phyloP scores from a whole-genome alignment of 2,888 invertebrate species.

The Polietes domitor region DNA sequence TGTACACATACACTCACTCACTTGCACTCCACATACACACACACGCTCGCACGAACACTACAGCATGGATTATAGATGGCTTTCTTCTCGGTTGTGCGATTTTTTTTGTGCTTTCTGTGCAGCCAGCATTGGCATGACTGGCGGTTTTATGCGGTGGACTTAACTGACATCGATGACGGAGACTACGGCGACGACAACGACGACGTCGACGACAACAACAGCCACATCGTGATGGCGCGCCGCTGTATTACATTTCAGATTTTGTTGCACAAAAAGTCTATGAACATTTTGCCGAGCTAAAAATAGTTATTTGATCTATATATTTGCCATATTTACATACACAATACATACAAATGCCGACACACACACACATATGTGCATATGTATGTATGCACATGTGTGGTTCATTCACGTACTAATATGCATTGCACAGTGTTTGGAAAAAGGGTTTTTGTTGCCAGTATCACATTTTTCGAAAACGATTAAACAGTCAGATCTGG shows the following conservation, averaged over 20 bases:
- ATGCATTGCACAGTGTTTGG: background rate
- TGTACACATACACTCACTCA: slow-evolving; percentile 1
- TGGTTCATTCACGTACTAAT: slow-evolving; percentile 21
- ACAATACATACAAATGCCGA: background rate
- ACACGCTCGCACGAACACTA: background rate
- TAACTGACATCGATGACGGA: background rate
- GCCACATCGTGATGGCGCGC: background rate
- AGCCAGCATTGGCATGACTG: background rate
- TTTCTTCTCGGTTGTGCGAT: background rate
- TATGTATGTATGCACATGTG: background rate
- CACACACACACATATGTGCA: background rate
- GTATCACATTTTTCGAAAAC: too few relatives aligned
- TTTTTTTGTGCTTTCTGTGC: background rate
- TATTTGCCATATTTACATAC: slow-evolving; percentile 30
- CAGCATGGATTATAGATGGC: background rate
- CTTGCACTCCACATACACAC: background rate
- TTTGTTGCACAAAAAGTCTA: background rate
- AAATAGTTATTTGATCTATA: slow-evolving; percentile 44
- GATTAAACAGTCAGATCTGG: too few relatives aligned
- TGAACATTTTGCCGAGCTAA: slow-evolving; percentile 26
- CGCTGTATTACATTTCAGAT: slow-evolving; percentile 15
- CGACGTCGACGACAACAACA: background rate
- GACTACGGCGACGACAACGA: background rate
- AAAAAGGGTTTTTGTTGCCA: background rate
- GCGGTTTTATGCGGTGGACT: background rate